These are phyloP conservation scores for Camelus bactrianus DNA, from an alignment of 2,113 vertebrate genomes.

Conservation along the genomic window DNA sequence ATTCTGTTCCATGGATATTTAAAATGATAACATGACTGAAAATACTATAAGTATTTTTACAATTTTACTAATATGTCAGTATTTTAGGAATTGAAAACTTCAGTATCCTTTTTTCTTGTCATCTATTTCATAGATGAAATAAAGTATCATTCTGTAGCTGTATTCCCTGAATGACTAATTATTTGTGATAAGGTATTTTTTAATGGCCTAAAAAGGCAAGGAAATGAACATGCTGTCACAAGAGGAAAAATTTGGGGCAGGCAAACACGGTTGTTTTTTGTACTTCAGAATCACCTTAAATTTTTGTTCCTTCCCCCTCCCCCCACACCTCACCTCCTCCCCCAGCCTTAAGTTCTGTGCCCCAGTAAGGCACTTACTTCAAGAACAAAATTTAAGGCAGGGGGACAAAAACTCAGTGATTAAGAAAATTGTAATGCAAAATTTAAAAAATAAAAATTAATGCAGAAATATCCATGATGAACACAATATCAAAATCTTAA, in stretches of 20 bases:
- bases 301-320: neutral
- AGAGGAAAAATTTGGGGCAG: neutral
- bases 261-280: neutral
- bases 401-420: neutral
- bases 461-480: neutral
- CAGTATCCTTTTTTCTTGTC: neutral
- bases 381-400: neutral
- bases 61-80: neutral
- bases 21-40: neutral
- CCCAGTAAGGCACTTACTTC: neutral
- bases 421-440: neutral
- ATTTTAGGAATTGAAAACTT: neutral
- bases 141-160: neutral
- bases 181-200: neutral
- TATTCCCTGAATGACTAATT: neutral
- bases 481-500: neutral
- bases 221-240: neutral
- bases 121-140: neutral
- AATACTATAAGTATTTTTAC: neutral
- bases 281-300: neutral
- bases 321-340: no score
- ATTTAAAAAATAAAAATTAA: neutral
- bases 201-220: neutral
- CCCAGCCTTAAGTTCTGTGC: neutral
- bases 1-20: neutral